A percentile compares a stretch with the other conserved stretches of the same genome.
Conservation (phyloP, 2,888 invertebrate genomes). For the Drosophila formosana region DNA sequence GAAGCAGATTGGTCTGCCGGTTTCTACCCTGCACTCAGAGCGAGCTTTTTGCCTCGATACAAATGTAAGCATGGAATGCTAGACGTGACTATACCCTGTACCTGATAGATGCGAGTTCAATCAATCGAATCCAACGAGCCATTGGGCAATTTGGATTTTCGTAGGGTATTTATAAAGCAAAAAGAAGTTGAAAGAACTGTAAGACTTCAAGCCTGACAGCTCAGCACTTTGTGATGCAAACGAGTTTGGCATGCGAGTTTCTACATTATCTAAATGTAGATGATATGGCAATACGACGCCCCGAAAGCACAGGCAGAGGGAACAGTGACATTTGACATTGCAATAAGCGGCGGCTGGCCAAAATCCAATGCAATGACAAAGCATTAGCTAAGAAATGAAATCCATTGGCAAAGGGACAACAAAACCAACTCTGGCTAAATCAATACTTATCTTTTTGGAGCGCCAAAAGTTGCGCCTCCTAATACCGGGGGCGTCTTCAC, state of each 20-base stretch:
- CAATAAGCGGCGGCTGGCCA: conserved; percentile 28
- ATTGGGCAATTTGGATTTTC: neutral
- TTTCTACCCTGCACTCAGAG: conserved; percentile 16
- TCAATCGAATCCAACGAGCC: neutral
- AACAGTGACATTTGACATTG: conserved; percentile 50
- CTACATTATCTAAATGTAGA: conserved; percentile 32
- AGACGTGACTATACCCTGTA: neutral
- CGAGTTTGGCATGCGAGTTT: conserved; percentile 36
- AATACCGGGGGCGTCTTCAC: conserved; percentile 36
- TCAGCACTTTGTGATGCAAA: conserved; percentile 68
- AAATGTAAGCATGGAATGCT: neutral
- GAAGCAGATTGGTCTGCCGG: neutral
- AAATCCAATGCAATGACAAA: conserved; percentile 59
- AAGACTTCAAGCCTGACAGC: conserved; percentile 47
- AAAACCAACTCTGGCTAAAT: conserved; percentile 16
- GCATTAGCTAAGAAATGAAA: conserved; percentile 51
- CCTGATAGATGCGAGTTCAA: neutral
- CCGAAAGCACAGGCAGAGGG: neutral
- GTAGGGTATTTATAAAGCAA: conserved; percentile 5
- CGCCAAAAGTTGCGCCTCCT: conserved; percentile 47
- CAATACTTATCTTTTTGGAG: conserved; percentile 36
- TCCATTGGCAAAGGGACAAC: conserved; percentile 12
- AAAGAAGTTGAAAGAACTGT: conserved; percentile 22
- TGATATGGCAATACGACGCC: conserved; percentile 32
- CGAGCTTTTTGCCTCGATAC: neutral